Base-by-base conservation (phyloP, 2,888 invertebrate genomes). In the Platypus cylindrus region DNA sequence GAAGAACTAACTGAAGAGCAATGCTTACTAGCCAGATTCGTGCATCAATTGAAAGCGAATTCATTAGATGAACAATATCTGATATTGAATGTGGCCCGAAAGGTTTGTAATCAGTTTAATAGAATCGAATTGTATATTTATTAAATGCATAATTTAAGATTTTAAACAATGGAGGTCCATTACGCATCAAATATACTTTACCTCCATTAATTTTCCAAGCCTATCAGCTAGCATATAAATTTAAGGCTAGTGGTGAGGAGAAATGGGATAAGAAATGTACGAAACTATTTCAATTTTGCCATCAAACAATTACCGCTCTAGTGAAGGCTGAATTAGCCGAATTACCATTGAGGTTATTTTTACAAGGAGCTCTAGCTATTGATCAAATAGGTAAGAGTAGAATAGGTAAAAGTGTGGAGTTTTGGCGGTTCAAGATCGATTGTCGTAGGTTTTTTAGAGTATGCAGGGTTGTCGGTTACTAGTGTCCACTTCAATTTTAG, bases 211-310 rank as follows among this genome's bases (percentile, higher is more conserved):
- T 97, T 33, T 95, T 97, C 64, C 84, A 90, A 58, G 90, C 94
- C 0, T 95, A 86, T 58, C 75, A 82, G 33, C 67, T 97, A 28
- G 87, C 93, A 1, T 82, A 79, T 58, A 75, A 78, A 34, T 95
- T 91, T 55, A 67, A 81, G 11, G 71, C 75, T 39, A 76, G 82
- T 7, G 74, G 86, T 77, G 95, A 97, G 58, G 87, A 87, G 34
- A 86, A 91, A 68, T 98, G 97, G 95, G 89, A 94, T 61, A 94
- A 91, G 62, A 97, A 98, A 58, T 91, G 95, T 52, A 85, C 87
- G 59, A 97, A 95, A 64, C 93, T 98, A 46, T 90, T 98, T 67
- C 90, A 95, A 63, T 97, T 95, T 60, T 95, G 93, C 55, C 94
- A 94, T 59, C 84, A 89, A 51, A 95, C 94, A 1, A 90, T 98